Percentiles rank a stretch among this genome's conserved stretches.
Conservation (phyloP, 2,888 invertebrate species). For the Amphiduros pacificus region DNA sequence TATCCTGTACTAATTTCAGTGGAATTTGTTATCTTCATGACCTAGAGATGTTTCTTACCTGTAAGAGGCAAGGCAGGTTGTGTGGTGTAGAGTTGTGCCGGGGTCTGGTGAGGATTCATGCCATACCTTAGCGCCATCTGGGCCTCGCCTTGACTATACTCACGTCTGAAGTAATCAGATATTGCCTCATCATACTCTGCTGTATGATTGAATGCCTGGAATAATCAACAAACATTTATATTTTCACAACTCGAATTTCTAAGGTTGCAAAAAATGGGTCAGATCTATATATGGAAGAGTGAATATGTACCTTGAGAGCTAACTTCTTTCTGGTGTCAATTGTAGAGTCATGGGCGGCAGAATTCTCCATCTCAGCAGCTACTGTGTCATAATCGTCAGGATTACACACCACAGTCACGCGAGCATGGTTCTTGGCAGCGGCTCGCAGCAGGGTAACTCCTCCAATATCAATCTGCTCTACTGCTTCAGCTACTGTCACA, state of each 20-base stretch:
- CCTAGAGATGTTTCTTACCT: too few relatives aligned
- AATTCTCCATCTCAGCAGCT: conserved; percentile 71
- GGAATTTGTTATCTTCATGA: too few relatives aligned
- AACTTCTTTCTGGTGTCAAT: conserved; percentile 70
- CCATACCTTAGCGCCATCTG: conserved; percentile 87
- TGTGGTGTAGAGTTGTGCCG: conserved; percentile 87
- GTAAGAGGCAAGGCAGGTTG: conserved; percentile 77
- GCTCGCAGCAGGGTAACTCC: conserved; percentile 93
- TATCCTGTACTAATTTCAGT: too few relatives aligned
- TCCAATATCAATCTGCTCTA: conserved; percentile 95
- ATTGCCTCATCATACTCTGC: conserved; percentile 92
- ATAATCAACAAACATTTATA: too few relatives aligned
- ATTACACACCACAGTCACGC: conserved; percentile 93
- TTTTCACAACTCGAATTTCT: too few relatives aligned
- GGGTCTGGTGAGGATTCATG: conserved; percentile 98
- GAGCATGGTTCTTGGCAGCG: conserved; percentile 93
- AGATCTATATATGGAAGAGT: neutral
- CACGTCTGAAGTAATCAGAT: conserved; percentile 90
- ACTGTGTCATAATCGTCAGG: conserved; percentile 84
- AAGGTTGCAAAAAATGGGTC: neutral
- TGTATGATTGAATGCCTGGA: conserved; percentile 94
- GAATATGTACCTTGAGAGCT: conserved; percentile 58
- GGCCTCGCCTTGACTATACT: conserved; percentile 77
- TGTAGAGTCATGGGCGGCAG: conserved; percentile 71
- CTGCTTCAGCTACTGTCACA: conserved; percentile 82